Conservation (phyloP, 1,140 invertebrate species). For the Laupala kohalensis region DNA sequence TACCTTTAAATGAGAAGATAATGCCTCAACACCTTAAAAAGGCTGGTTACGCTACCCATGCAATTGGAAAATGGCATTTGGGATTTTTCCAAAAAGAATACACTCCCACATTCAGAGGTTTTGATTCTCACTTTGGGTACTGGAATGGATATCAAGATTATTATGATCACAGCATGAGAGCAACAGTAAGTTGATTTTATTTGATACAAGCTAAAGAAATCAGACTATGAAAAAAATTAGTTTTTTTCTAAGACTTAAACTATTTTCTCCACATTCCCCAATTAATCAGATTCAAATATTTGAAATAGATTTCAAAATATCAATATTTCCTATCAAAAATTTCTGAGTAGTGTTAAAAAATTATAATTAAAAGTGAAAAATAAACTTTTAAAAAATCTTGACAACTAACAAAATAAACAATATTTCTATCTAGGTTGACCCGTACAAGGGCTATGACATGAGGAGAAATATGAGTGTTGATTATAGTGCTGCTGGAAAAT, state of each 20-base stretch:
- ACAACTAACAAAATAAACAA: background rate
- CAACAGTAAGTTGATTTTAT: slow-evolving; percentile 32
- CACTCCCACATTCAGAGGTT: slow-evolving; percentile 64
- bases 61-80: slow-evolving; percentile 85
- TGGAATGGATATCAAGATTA: slow-evolving; percentile 73
- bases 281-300: background rate
- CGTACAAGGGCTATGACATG: slow-evolving; percentile 48
- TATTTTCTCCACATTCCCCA: background rate
- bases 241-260: too few relatives aligned
- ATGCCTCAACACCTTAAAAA: slow-evolving; percentile 62
- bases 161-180: slow-evolving; percentile 51
- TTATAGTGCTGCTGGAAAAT: slow-evolving; percentile 43
- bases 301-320: background rate
- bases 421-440: slow-evolving; percentile 3
- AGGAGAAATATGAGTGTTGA: slow-evolving; percentile 45
- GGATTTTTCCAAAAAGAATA: slow-evolving; percentile 55
- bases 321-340: background rate
- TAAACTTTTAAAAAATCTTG: too few relatives aligned
- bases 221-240: too few relatives aligned
- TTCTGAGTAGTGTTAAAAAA: background rate
- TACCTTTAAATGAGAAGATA: slow-evolving; percentile 54
- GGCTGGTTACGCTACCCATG: slow-evolving; percentile 64
- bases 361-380: background rate
- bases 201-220: too few relatives aligned
- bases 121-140: slow-evolving; percentile 73